These are phyloP conservation scores for Sinelater perroti DNA, from an alignment of 2,888 invertebrate species.

Conservation along the genomic window DNA sequence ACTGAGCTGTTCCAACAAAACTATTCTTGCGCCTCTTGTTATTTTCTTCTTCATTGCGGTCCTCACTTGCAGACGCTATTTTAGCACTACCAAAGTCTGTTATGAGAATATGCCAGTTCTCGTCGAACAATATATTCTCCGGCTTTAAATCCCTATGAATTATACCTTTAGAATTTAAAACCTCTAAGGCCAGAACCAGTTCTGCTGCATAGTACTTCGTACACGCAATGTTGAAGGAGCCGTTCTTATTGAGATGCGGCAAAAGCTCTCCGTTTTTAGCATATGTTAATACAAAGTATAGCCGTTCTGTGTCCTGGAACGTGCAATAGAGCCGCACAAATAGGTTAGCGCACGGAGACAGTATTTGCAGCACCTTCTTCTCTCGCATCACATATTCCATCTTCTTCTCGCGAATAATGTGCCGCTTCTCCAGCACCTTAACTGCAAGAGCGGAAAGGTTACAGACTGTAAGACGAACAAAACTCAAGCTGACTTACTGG, in stretches of 20 bases:
- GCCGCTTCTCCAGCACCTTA: slow-evolving; percentile 96
- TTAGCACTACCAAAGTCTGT: slow-evolving; percentile 86
- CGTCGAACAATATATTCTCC: slow-evolving; percentile 95
- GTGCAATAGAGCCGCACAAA: slow-evolving; percentile 95
- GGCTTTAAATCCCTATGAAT: slow-evolving; percentile 98
- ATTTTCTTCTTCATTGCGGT: slow-evolving; percentile 53
- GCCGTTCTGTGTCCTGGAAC: slow-evolving; percentile 91
- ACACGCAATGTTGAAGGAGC: slow-evolving; percentile 88
- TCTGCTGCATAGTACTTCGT: slow-evolving; percentile 96
- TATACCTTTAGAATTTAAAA: slow-evolving; percentile 86
- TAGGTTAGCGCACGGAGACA: slow-evolving; percentile 82
- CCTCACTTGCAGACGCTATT: slow-evolving; percentile 41
- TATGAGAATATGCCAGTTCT: slow-evolving; percentile 94
- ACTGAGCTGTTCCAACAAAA: slow-evolving; percentile 99
- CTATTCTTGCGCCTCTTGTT: slow-evolving; percentile 74
- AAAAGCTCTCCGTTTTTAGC: slow-evolving; percentile 95
- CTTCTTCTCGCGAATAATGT: slow-evolving; percentile 93
- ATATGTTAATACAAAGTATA: slow-evolving; percentile 95
- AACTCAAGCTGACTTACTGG: no score
- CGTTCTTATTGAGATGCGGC: slow-evolving; percentile 89
- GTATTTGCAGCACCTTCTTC: slow-evolving; percentile 89
- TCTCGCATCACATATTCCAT: slow-evolving; percentile 92
- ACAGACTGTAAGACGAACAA: no score
- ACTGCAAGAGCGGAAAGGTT: slow-evolving; percentile 79
- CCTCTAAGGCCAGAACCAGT: slow-evolving; percentile 89